phyloP scores from a whole-genome alignment of 2,113 vertebrate genomes.

The Chaetodon auriga region DNA sequence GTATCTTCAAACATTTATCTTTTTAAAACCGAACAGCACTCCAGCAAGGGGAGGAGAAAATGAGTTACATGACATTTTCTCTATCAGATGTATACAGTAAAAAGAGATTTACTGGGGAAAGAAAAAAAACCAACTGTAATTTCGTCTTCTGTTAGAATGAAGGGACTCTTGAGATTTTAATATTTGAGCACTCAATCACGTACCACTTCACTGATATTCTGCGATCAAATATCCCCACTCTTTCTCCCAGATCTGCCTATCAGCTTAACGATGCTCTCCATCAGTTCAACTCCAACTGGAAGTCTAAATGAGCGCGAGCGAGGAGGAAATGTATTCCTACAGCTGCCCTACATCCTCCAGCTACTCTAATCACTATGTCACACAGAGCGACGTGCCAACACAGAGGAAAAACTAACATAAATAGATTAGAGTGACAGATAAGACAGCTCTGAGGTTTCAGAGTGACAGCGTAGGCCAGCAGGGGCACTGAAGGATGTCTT shows the following conservation, averaged over 20 bases:
- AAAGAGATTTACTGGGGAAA: conserved; percentile 50
- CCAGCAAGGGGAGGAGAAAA: not conserved
- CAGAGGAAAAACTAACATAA: conserved; percentile 67
- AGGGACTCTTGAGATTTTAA: conserved; percentile 70
- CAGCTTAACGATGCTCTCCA: conserved; percentile 70
- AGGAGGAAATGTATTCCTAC: conserved; percentile 72
- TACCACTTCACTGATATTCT: conserved; percentile 65
- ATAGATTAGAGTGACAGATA: conserved; percentile 76
- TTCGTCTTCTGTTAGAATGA: conserved; percentile 47
- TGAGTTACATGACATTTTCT: conserved; percentile 51
- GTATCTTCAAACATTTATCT: conserved; percentile 56
- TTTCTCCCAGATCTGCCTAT: conserved; percentile 68
- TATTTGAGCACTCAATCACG: conserved; percentile 72
- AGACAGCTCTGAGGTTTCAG: conserved; percentile 68
- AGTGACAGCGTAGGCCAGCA: conserved; percentile 53
- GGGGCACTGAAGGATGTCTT: conserved; percentile 59
- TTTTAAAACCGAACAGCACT: conserved; percentile 39
- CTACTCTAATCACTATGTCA: conserved; percentile 73
- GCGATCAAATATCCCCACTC: conserved; percentile 71
- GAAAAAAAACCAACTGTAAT: conserved; percentile 33
- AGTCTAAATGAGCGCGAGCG: conserved; percentile 65
- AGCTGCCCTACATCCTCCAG: conserved; percentile 79
- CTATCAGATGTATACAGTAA: conserved; percentile 45
- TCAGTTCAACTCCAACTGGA: conserved; percentile 70
- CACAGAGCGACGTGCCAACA: conserved; percentile 67